Evolutionary conservation across 2,797 vertebrate species (phyloP).

Genomic region (Rhinophrynus dorsalis): DNA sequence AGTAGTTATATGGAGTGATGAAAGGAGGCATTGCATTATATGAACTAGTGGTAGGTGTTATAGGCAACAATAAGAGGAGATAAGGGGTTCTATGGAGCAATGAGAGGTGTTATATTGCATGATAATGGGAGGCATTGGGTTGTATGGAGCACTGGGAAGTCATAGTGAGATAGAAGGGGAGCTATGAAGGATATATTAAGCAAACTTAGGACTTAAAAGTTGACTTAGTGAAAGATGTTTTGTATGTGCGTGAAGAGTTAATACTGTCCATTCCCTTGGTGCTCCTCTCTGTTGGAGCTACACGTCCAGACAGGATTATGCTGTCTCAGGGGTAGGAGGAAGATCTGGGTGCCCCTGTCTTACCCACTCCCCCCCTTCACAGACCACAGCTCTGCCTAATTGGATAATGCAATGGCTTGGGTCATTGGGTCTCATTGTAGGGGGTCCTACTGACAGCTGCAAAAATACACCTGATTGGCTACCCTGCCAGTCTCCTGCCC

Average conservation of each 20-base stretch:
- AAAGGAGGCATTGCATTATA: too few relatives aligned
- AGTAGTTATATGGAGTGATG: too few relatives aligned
- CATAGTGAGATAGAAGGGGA: too few relatives aligned
- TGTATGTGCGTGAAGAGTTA: background rate
- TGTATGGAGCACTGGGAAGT: too few relatives aligned
- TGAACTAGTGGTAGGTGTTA: too few relatives aligned
- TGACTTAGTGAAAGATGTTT: too few relatives aligned
- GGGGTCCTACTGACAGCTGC: conserved; percentile 25
- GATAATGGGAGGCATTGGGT: too few relatives aligned
- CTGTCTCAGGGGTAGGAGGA: background rate
- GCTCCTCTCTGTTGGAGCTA: background rate
- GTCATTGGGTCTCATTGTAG: conserved; percentile 8
- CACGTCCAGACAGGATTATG: conserved; percentile 28
- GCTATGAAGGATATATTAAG: too few relatives aligned
- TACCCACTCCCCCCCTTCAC: background rate
- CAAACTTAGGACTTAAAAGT: too few relatives aligned
- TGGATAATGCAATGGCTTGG: background rate
- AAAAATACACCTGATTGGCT: conserved; percentile 37
- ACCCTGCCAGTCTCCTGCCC: background rate
- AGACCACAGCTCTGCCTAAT: conserved; percentile 6
- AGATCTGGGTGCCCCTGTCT: background rate
- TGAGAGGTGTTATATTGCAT: too few relatives aligned
- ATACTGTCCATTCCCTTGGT: conserved; percentile 3
- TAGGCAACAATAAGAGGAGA: too few relatives aligned
- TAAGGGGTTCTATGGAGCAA: too few relatives aligned